phyloP scores from a whole-genome alignment of 2,113 vertebrate genomes.

The Petaurus breviceps region DNA sequence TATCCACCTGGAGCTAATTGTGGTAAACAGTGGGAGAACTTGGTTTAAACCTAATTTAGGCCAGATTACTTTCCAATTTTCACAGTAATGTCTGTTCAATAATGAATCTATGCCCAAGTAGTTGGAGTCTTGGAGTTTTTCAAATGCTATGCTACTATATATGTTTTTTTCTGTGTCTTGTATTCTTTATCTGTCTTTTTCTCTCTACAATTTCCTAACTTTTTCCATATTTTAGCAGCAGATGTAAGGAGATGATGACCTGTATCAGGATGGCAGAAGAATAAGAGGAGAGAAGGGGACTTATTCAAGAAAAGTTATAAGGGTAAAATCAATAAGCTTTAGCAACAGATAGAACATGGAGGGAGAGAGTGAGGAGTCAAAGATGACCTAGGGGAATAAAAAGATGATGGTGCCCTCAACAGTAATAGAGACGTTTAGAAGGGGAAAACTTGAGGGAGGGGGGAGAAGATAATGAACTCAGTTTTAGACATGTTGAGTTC shows the following conservation, averaged over 20 bases:
- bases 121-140: neutral
- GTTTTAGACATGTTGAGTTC: neutral
- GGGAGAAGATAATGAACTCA: neutral
- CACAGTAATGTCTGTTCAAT: neutral
- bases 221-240: neutral
- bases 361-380: too few species aligned
- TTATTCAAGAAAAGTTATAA: too few species aligned
- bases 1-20: neutral
- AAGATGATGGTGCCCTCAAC: too few species aligned
- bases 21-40: neutral
- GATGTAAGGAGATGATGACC: neutral
- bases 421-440: too few species aligned
- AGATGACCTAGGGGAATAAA: too few species aligned
- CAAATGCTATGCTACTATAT: neutral
- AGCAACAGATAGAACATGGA: too few species aligned
- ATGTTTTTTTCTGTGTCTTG: neutral
- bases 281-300: too few species aligned
- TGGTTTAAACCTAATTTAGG: neutral
- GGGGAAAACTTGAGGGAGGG: too few species aligned
- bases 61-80: neutral
- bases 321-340: too few species aligned
- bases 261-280: neutral
- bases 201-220: neutral
- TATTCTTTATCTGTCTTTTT: neutral
- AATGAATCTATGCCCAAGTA: neutral